These are phyloP conservation scores for Martes martes DNA, from an alignment of 2,113 vertebrate genomes.

Conservation along the genomic window DNA sequence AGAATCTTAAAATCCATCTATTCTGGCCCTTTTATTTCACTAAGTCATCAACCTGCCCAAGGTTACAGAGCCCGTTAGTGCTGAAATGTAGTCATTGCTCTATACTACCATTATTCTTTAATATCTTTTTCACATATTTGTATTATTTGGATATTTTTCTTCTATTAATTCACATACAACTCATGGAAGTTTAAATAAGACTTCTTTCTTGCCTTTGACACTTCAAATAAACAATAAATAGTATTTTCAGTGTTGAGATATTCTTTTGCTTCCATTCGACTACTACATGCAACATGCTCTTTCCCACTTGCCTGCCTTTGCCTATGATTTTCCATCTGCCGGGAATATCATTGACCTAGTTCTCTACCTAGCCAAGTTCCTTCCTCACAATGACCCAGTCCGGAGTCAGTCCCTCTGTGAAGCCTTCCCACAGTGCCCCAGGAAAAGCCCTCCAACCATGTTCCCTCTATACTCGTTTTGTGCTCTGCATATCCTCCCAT, in stretches of 20 bases:
- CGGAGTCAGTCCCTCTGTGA: not conserved
- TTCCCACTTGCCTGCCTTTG: not conserved
- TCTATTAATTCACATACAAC: not conserved
- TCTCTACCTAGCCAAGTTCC: not conserved
- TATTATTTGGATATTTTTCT: not conserved
- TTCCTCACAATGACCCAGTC: not conserved
- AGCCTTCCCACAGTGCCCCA: not conserved
- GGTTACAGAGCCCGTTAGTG: not conserved
- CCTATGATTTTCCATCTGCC: not conserved
- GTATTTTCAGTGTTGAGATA: not conserved
- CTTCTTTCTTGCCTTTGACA: not conserved
- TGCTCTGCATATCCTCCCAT: not conserved
- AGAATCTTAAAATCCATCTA: slow-evolving; percentile 1
- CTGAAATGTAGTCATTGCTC: not conserved
- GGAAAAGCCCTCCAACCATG: not conserved
- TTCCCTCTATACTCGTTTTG: not conserved
- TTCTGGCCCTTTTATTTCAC: not conserved
- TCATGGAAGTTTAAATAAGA: not conserved
- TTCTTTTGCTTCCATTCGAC: not conserved
- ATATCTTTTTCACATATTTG: not conserved
- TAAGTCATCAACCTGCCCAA: not conserved
- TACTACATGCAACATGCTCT: not conserved
- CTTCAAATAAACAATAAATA: not conserved
- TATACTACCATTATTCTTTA: not conserved
- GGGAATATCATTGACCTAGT: not conserved